Evolutionary conservation across 2,888 invertebrate genomes (phyloP), one percentile per base, ranked within the genome.

Genomic region (Cheilosia vernalis): DNA sequence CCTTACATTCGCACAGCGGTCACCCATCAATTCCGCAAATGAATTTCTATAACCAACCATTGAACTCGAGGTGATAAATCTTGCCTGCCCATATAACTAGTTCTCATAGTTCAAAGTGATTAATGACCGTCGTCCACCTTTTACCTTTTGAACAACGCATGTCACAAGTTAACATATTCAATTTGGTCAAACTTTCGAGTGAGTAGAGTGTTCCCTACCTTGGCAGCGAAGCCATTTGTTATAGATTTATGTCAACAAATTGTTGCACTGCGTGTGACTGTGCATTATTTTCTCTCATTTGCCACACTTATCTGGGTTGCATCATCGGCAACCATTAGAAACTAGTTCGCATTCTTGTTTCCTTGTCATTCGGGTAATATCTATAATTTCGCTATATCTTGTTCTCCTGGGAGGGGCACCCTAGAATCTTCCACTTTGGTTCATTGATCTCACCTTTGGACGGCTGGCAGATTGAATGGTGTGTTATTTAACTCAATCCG

Each of bases 361-460:
- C 30, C 21, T 55, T 21, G 33, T 55, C 55, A 73, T 73, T 61
- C 55, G 63, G 30, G 30, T 40, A 37, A 40, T 37, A 64, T 51
- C 51, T 24, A 21, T 27, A 19, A 40, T 51, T 51, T 63, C 47
- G 33, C 60, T 51, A 2, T 17, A 9, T 17, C 51, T 51, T 15
- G 47, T 9, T 17, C 30, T 55, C 17, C 33, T 10, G 30, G 55
- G 6, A 2, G 47, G 47, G 19, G 7, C 10, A 15, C 2, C 24
- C 21, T 6, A 6, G 51, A 7, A 49, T 21, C 21, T 10, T 15
- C 19, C 0, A 24, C 13, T 51, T 37, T 53, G 63, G 83, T 84
- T 84, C 83, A 84, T 69, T 84, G 79, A 73, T 64, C 83, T 53
- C 58, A 42, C 17, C 44, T 51, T 24, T 37, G 21, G 53, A 67